A percentile compares a stretch with the other conserved stretches of the same genome.
phyloP scores from a whole-genome alignment of 1,140 invertebrate genomes.

The Drosophila kepulauana region DNA sequence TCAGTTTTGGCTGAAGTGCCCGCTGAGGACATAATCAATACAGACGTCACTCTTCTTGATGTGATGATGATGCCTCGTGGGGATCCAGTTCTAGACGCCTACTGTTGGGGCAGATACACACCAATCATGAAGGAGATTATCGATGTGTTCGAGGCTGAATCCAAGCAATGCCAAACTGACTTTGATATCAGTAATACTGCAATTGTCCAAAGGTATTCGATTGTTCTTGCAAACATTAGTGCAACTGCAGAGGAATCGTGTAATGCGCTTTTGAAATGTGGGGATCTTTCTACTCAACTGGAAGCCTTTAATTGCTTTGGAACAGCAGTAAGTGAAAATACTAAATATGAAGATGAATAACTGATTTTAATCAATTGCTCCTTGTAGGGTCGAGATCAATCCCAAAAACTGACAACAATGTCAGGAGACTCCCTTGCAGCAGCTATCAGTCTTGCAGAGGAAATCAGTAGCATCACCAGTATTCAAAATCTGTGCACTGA shows the following conservation, averaged over 20 bases:
- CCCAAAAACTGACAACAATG: not conserved
- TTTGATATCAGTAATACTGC: not conserved
- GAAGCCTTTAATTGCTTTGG: conserved; percentile 41
- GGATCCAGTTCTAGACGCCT: not conserved
- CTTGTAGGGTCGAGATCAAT: not conserved
- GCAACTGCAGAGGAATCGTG: conserved; percentile 8
- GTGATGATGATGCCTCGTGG: conserved; percentile 15
- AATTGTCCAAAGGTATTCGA: conserved; percentile 10
- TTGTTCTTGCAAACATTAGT: not conserved
- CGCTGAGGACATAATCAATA: not conserved
- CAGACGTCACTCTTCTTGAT: conserved; percentile 20
- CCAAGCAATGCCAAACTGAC: conserved; percentile 8
- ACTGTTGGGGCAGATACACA: conserved; percentile 46
- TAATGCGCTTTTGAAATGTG: conserved; percentile 17
- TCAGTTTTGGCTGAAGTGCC: conserved; percentile 9
- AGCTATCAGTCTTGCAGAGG: no score
- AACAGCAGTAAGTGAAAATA: conserved; percentile 13
- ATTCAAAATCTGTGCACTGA: no score
- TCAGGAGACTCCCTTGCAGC: not conserved
- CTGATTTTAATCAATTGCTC: not conserved
- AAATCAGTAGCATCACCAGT: no score
- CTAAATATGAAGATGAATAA: not conserved
- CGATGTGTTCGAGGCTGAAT: conserved; percentile 25
- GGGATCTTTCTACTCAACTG: not conserved
- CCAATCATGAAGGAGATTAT: conserved; percentile 32